Evolutionary conservation across 2,797 vertebrate genomes (phyloP).

Genomic region (Gambelia wislizenii): DNA sequence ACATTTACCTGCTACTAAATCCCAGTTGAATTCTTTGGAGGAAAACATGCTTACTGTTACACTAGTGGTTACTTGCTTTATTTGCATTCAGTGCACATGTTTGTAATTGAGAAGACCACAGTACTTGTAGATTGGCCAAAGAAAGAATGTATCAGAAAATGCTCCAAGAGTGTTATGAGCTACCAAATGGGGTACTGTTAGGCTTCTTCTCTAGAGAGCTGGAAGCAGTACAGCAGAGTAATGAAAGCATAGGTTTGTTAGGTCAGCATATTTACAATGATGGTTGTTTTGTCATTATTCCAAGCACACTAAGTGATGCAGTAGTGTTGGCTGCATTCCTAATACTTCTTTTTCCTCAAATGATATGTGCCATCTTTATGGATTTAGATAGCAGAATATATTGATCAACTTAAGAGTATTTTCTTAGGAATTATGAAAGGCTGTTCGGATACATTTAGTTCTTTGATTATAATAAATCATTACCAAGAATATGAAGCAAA

Average conservation of each 20-base stretch:
- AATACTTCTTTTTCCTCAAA: neutral
- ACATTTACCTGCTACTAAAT: neutral
- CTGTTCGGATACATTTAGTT: neutral
- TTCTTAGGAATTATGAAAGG: neutral
- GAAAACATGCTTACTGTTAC: neutral
- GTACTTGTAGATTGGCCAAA: neutral
- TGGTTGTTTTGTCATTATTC: neutral
- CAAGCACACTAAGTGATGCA: neutral
- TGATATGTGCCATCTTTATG: neutral
- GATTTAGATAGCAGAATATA: neutral
- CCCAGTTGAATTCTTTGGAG: neutral
- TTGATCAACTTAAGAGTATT: neutral
- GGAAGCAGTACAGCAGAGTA: neutral
- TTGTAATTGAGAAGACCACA: neutral
- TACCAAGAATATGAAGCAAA: neutral
- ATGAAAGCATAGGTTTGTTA: neutral
- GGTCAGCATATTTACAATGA: slow-evolving; percentile 1
- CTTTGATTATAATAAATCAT: neutral
- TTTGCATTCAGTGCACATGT: neutral
- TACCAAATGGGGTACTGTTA: neutral
- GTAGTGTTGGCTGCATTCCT: neutral
- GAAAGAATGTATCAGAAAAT: neutral
- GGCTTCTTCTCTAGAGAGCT: neutral
- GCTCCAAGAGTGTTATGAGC: neutral
- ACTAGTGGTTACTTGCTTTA: neutral